Evolutionary conservation across 2,113 vertebrate species (phyloP), one percentile per base, ranked within the genome.

Genomic region (Accipiter virgatus): DNA sequence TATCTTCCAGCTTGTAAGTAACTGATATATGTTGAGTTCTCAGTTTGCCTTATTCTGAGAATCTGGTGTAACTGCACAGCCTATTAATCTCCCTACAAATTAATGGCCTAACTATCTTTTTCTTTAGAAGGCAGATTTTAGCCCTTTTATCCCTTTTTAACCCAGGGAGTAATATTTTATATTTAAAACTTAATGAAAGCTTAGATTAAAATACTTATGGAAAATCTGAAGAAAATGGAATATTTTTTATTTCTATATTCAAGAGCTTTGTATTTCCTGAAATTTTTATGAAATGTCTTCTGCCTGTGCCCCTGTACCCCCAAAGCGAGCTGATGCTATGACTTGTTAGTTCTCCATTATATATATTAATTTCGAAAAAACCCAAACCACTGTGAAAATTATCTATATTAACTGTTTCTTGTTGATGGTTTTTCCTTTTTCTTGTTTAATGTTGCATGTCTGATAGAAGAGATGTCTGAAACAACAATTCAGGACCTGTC

Each of bases 91-190:
- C 43, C n/a, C 56, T 59, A 59, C 29, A 91, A 91, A 83, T 32
- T 83, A 53, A 26, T 74, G 73, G 79, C 2, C 2, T n/a, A n/a
- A n/a, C 21, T 68, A 71, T 32, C 47, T 81, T 92, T 89, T 79
- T 59, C 56, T 86, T 94, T 86, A 88, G 71, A 93, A 80, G 26
- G 42, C 6, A 90, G n/a, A 50, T 88, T 94, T 90, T 88, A 84
- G 72, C 55, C 23, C 59, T 65, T 87, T 72, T 86, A 59, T 73
- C 18, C 43, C 38, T 80, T 88, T 90, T 88, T 73, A 95, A 93
- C 61, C 43, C 25, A 81, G 55, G 21, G 90, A 92, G 26, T 42
- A 62, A 59, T 84, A 81, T 75, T 91, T 95, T 71, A 50, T 81
- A 80, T 88, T 83, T 88, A 81, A 94, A 93, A 86, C 36, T 47